Base-by-base conservation (phyloP, 2,113 vertebrate species). In the Vidua macroura region DNA sequence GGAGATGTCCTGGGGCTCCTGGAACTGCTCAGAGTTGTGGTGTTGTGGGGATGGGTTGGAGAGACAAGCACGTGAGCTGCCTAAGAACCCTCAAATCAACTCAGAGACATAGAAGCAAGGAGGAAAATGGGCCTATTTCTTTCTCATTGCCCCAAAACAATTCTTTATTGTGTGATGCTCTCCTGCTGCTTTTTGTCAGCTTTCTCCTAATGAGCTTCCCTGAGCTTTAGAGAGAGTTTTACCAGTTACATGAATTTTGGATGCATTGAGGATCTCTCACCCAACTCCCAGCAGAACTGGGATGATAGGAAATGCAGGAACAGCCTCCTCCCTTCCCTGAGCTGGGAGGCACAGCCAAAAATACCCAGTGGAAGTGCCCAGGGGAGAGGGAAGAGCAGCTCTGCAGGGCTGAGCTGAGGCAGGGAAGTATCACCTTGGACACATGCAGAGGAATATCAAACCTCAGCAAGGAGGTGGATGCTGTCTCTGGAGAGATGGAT, bases 141-240 rank as follows among this genome's bases (percentile, higher is more conserved):
- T 94, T 90, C 91, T 62, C 72, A 59, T 93, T 92, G 73, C 23
- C 59, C 59, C 78, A 8, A 15, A 79, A 55, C 70, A 86, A 8
- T 87, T 80, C 66, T 81, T 83, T 74, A 22, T 55, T 85, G 69
- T 75, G 55, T 83, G 86, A 74, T 78, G 69, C 59, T 33, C 60
- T 73, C 89, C 86, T 86, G 74, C 92, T 95, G 90, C 87, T 90
- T 79, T 83, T 86, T 94, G 88, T 77, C 80, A 80, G 70, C n/a
- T 91, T 93, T 81, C 90, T 76, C 35, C 3, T 77, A 59, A 95
- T 83, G 80, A 92, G 70, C 64, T 82, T 91, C 83, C 76, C 63
- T 53, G 41, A 90, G 79, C 92, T 88, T 93, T 73, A 30, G 49
- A 17, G 13, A 30, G 66, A 46, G 33, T 72, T 92, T 76, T 55